Evolutionary conservation across 2,888 invertebrate species (phyloP).

Genomic region (Eupelmus urozonus): DNA sequence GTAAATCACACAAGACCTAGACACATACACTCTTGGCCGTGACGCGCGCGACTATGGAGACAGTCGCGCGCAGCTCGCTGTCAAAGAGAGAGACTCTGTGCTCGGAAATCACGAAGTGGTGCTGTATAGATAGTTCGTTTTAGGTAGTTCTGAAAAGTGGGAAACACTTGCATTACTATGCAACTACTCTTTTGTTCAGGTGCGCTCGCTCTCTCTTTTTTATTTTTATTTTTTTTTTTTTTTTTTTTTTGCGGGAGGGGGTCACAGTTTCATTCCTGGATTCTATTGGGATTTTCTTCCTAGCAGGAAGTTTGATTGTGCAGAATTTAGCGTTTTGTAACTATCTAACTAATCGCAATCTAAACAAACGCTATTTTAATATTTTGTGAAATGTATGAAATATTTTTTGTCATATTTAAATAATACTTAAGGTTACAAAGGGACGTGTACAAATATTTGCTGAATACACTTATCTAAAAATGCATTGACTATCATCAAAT

Average conservation of each 20-base stretch:
- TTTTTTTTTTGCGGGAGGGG: too few relatives aligned
- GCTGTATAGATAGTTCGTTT: not conserved
- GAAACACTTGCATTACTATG: not conserved
- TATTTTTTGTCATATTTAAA: too few relatives aligned
- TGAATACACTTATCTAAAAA: slow-evolving; percentile 18
- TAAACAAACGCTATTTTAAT: too few relatives aligned
- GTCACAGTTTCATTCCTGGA: too few relatives aligned
- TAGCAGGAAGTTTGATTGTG: too few relatives aligned
- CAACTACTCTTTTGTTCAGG: not conserved
- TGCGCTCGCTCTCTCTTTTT: slow-evolving; percentile 11
- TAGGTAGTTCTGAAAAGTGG: not conserved
- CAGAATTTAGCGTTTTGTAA: too few relatives aligned
- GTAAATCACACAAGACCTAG: slow-evolving; percentile 52
- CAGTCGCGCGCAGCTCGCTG: not conserved
- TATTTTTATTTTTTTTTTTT: not conserved
- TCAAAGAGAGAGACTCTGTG: not conserved
- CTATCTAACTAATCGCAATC: too few relatives aligned
- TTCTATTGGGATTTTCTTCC: too few relatives aligned
- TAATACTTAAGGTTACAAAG: too few relatives aligned
- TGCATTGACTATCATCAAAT: not conserved
- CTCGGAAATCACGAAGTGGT: not conserved
- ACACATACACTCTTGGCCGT: slow-evolving; percentile 17
- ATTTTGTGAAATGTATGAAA: too few relatives aligned
- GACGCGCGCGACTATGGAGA: not conserved
- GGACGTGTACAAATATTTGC: slow-evolving; percentile 1